phyloP scores from a whole-genome alignment of 2,113 vertebrate genomes.

The Solenodon paradoxus region DNA sequence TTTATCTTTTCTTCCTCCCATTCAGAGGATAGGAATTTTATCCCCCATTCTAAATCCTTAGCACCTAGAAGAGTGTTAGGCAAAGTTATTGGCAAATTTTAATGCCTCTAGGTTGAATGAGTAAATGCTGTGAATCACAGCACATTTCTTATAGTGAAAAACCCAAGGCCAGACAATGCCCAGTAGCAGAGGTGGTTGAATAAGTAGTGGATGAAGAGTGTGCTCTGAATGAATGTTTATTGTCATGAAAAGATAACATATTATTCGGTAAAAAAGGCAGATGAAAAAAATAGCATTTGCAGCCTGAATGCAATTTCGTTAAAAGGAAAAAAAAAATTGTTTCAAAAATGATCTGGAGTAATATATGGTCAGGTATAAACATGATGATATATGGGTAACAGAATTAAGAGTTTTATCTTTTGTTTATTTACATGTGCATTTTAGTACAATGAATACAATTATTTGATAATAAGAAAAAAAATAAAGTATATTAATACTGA shows the following conservation, averaged over 20 bases:
- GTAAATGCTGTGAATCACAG: neutral
- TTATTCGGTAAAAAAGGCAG: neutral
- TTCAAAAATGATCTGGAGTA: neutral
- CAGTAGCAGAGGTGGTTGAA: neutral
- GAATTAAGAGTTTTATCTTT: neutral
- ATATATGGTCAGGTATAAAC: neutral
- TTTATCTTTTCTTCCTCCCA: neutral
- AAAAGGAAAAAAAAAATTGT: neutral
- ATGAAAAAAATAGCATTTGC: neutral
- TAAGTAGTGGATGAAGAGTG: neutral
- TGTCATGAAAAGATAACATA: neutral
- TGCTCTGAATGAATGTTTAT: neutral
- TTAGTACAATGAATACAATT: neutral
- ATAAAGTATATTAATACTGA: neutral
- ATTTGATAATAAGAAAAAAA: neutral
- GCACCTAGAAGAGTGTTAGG: neutral
- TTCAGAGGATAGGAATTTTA: neutral
- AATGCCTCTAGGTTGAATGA: neutral
- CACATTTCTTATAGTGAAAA: neutral
- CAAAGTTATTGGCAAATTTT: neutral
- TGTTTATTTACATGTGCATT: neutral
- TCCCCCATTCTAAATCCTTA: neutral
- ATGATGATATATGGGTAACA: neutral
- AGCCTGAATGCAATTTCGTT: neutral
- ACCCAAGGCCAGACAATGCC: neutral